Base-by-base conservation (phyloP, 2,888 invertebrate genomes). In the Dynastes maya region DNA sequence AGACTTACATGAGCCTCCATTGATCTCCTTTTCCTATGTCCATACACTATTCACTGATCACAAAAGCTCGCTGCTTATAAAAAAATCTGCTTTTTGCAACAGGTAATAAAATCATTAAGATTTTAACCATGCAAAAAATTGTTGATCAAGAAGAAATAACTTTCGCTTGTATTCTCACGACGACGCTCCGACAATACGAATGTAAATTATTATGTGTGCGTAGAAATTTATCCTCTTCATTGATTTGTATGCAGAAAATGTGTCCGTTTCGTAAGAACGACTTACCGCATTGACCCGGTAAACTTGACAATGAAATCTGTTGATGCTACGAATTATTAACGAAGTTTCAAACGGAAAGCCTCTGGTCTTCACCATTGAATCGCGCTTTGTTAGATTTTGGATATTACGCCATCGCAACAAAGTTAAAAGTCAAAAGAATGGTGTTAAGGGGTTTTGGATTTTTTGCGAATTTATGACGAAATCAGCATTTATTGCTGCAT, bases 281-380 rank as follows among this genome's bases (percentile, higher is more conserved):
- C 67, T 45, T 79, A 27, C 78, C 79, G 55, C 83, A 82, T 82
- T 83, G 83, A 81, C 83, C 83, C 76, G 77, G 64, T 82, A 82
- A 82, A 82, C 83, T 82, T 83, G 83, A 82, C 82, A 83, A 72
- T 83, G 83, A 82, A 82, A 76, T 68, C 76, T 29, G 11, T 68
- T 51, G 78, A 68, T 67, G 72, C 67, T 70, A 72, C 61, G 77
- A 79, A 79, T 77, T 79, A 76, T 63, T 71, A 76, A 64, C 61
- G 72, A 72, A 58, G 37, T 58, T 16, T 6, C 37, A 22, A 58
- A 58, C 27, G 58, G 8, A 72, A 27, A 37, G 27, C 40, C 58
- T 72, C 72, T 58, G 58, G 29, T 72, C 55, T 72, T 72, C 40
- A 72, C 13, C 58, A 58, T 58, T 58, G 70, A 37, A 71, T 9